A percentile compares a stretch with the other conserved stretches of the same genome.
phyloP scores from a whole-genome alignment of 1,140 invertebrate species.

The Drosophila arawakana region DNA sequence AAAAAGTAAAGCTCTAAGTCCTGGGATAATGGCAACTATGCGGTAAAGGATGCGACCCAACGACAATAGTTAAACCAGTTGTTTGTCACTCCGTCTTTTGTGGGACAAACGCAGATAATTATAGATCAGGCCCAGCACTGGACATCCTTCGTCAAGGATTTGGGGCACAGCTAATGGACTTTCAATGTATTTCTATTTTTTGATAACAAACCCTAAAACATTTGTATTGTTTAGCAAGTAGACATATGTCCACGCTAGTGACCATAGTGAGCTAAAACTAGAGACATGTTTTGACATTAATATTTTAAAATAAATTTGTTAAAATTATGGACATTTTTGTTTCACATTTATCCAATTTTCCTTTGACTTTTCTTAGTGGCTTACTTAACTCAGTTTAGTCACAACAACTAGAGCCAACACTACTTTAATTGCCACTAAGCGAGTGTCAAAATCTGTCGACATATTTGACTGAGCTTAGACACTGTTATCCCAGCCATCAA shows the following conservation, averaged over 20 bases:
- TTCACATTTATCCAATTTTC: too few species aligned
- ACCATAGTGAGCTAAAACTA: too few species aligned
- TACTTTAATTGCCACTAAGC: neutral
- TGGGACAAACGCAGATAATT: constrained; percentile 72
- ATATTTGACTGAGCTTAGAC: constrained; percentile 6
- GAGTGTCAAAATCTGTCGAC: neutral
- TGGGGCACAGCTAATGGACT: constrained; percentile 63
- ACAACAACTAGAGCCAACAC: neutral
- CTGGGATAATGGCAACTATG: constrained; percentile 39
- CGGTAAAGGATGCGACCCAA: constrained; percentile 45
- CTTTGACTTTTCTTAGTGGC: too few species aligned
- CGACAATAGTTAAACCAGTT: constrained; percentile 49
- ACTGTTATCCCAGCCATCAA: constrained; percentile 52
- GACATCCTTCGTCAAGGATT: constrained; percentile 49
- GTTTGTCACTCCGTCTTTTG: constrained; percentile 29
- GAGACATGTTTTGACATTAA: too few species aligned
- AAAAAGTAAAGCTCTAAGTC: constrained; percentile 7
- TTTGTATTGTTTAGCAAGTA: too few species aligned
- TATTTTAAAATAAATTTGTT: too few species aligned
- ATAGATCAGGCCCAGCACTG: constrained; percentile 51
- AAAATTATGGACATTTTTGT: too few species aligned
- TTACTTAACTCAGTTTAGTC: too few species aligned
- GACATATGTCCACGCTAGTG: too few species aligned
- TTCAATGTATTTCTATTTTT: constrained; percentile 63
- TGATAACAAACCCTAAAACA: neutral